These are phyloP conservation scores for Pangasius larnaudii DNA, from an alignment of 2,797 vertebrate species.

Conservation along the genomic window DNA sequence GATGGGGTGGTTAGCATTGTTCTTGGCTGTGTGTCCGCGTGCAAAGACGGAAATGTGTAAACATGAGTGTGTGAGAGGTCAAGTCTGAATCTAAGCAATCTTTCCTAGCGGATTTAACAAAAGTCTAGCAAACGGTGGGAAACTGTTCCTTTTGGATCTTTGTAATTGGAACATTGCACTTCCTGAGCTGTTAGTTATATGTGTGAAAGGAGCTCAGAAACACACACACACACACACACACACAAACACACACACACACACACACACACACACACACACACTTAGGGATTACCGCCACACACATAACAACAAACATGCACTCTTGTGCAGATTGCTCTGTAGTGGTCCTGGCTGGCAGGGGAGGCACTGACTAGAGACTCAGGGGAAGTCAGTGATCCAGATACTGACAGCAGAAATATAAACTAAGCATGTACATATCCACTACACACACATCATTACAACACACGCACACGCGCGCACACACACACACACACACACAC, in stretches of 20 bases:
- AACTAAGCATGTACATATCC: conserved; percentile 15
- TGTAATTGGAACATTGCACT: conserved; percentile 42
- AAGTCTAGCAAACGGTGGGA: conserved; percentile 17
- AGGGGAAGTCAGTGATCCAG: not conserved
- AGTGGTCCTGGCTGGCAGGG: not conserved
- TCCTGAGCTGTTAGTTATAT: not conserved
- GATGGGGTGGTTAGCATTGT: conserved; percentile 37
- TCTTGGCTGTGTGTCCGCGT: conserved; percentile 33
- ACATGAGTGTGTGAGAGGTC: conserved; percentile 11
- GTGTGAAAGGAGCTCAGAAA: conserved; percentile 3
- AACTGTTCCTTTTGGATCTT: conserved; percentile 41
- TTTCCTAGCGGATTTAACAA: conserved; percentile 32
- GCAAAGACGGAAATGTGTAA: conserved; percentile 12
- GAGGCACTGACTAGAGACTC: not conserved
- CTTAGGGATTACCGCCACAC: not conserved
- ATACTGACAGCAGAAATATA: conserved; percentile 17
- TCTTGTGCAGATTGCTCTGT: not conserved
- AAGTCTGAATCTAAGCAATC: conserved; percentile 29
- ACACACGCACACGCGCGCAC: too few species aligned
- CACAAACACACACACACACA: too few species aligned
- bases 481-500: conserved; percentile 42
- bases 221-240: not conserved
- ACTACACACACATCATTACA: conserved; percentile 19
- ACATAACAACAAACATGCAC: not conserved
- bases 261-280: too few species aligned